A percentile compares a stretch with the other conserved stretches of the same genome.
Evolutionary conservation across 2,888 invertebrate genomes (phyloP).

Genomic region (Caenorhabditis afra): DNA sequence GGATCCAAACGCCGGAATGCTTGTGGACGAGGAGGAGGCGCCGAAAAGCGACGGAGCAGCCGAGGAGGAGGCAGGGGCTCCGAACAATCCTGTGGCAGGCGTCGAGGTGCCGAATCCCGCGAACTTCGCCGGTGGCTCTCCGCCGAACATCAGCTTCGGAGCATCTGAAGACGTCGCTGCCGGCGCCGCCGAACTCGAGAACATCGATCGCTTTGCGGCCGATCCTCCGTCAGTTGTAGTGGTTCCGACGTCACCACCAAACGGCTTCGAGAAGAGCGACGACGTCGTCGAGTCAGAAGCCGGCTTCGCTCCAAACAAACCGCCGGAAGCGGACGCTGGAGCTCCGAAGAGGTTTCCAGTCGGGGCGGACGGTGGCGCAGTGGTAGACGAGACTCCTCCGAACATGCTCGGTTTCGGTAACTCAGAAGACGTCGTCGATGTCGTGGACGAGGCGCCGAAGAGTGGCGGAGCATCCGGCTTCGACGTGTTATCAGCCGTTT

Average conservation of each 20-base stretch:
- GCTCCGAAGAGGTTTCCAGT: constrained; percentile 1
- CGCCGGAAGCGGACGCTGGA: background rate
- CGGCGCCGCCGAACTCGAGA: background rate
- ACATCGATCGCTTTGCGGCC: background rate
- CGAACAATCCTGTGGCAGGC: background rate
- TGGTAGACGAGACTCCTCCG: too few species aligned
- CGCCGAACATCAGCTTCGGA: constrained; percentile 30
- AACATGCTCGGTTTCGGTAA: too few species aligned
- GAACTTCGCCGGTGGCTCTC: constrained; percentile 22
- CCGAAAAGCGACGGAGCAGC: constrained; percentile 15
- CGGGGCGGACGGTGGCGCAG: too few species aligned
- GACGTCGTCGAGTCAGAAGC: background rate
- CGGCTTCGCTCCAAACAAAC: background rate
- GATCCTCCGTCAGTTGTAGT: constrained; percentile 9
- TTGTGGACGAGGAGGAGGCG: background rate
- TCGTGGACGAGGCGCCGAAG: constrained; percentile 6
- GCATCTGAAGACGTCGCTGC: background rate
- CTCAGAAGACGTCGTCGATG: too few species aligned
- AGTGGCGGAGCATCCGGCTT: background rate
- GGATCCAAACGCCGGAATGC: constrained; percentile 6
- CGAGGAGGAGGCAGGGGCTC: constrained; percentile 10
- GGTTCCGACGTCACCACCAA: constrained; percentile 26
- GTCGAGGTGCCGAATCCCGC: constrained; percentile 45
- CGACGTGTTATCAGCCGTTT: background rate
- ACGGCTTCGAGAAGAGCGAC: constrained; percentile 11